phyloP scores from a whole-genome alignment of 2,888 invertebrate species.

The Drosophila flavopinicola region DNA sequence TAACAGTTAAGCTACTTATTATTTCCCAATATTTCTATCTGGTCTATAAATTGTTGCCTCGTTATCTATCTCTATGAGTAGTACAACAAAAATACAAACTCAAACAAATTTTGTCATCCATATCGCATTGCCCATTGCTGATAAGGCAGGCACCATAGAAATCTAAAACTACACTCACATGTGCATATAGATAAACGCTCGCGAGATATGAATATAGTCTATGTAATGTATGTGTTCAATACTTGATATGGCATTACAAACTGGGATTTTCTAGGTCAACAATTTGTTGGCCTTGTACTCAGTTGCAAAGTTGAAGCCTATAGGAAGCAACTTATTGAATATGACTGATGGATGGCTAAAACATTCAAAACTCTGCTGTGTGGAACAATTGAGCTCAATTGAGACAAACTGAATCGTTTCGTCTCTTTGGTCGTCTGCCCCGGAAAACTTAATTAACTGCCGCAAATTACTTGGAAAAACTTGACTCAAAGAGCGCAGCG shows the following conservation, averaged over 20 bases:
- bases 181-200: conserved; percentile 12
- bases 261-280: conserved; percentile 47
- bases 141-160: conserved; percentile 29
- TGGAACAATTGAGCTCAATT: conserved; percentile 73
- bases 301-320: conserved; percentile 37
- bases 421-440: conserved; percentile 31
- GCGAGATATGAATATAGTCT: background rate
- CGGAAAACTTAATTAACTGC: conserved; percentile 71
- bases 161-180: background rate
- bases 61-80: conserved; percentile 53
- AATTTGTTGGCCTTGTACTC: conserved; percentile 36
- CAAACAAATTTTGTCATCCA: conserved; percentile 61
- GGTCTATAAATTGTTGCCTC: conserved; percentile 36
- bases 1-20: conserved; percentile 16
- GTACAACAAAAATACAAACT: conserved; percentile 13
- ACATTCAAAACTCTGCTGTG: conserved; percentile 29
- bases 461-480: conserved; percentile 63
- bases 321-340: conserved; percentile 42
- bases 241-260: conserved; percentile 28
- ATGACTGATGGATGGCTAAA: conserved; percentile 36
- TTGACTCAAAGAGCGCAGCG: conserved; percentile 22
- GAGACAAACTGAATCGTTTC: conserved; percentile 37
- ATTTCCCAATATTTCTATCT: conserved; percentile 54
- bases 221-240: conserved; percentile 10
- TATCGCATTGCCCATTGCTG: conserved; percentile 55